Evolutionary conservation across 2,888 invertebrate species (phyloP), one percentile per base, ranked within the genome.

Genomic region (Parapristionchus giblindavisi): DNA sequence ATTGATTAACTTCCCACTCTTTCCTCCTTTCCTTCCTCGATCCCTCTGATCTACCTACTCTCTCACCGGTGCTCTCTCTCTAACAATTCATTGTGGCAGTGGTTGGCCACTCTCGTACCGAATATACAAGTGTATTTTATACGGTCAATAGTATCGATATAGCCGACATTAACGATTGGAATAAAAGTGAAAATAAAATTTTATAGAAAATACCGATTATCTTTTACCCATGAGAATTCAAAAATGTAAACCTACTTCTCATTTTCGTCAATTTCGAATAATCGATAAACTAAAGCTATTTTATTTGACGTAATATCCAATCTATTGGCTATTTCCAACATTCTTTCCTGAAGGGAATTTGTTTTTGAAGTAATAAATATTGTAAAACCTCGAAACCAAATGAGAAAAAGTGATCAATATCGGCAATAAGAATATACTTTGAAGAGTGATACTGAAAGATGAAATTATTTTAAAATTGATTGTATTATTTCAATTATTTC

Each of bases 271-370:
- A 61, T 40, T 61, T 61, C 61, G 32, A 61, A 61, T 17, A 34
- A 60, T 60, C 60, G 60, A 60, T 61, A 61, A 36, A 61, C 61
- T 11, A 61, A 40, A 1, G 61, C 61, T n/a, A 32, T 17, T 38
- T 61, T 1, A 3, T 5, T 4, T 3, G 21, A 14, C 8, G 61
- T 61, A 1, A 61, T 61, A 4, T 61, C n/a, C 36, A 61, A 21
- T 38, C 61, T 21, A 38, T 61, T 38, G 4, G 61, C 36, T 3
- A 61, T 6, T 38, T 61, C 61, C 1, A 61, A 2, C 61, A 61
- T 61, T 38, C 61, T 36, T 2, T 36, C 2, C 61, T 38, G 21
- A 38, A 38, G 6, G 11, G 3, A 17, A 1, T 38, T 3, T 11
- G 24, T n/a, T 17, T 21, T 2, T 14, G 17, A 17, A 17, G 24